These are phyloP conservation scores for Diplodus sargus DNA, from an alignment of 2,797 vertebrate genomes.

Conservation along the genomic window DNA sequence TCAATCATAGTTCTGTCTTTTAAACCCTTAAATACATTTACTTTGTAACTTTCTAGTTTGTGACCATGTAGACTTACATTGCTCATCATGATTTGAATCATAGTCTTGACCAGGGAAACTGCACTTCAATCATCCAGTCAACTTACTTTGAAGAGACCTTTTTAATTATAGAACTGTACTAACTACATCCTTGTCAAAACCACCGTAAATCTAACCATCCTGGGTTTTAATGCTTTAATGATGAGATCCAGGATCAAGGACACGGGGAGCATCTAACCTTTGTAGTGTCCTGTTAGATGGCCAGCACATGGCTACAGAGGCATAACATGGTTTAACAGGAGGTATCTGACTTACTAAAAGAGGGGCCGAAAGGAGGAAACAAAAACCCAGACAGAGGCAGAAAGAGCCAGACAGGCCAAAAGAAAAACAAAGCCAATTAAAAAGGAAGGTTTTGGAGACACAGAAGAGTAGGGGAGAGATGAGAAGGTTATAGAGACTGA, in stretches of 20 bases:
- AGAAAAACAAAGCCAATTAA: constrained; percentile 66
- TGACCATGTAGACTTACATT: too few species aligned
- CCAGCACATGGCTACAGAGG: constrained; percentile 19
- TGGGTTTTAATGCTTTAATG: constrained; percentile 38
- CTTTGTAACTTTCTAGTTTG: too few species aligned
- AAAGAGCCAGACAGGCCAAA: constrained; percentile 36
- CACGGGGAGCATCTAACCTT: constrained; percentile 10
- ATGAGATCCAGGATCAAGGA: constrained; percentile 47
- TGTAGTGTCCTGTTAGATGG: constrained; percentile 34
- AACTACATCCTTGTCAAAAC: constrained; percentile 11
- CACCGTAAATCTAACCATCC: constrained; percentile 14
- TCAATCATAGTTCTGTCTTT: too few species aligned
- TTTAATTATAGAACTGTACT: neutral
- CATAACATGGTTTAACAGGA: constrained; percentile 52
- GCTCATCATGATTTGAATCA: neutral
- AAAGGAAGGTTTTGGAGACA: constrained; percentile 40
- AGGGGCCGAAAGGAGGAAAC: neutral
- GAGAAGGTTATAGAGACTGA: constrained; percentile 48
- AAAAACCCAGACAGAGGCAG: constrained; percentile 34
- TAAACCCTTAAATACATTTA: too few species aligned
- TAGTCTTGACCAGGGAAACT: neutral
- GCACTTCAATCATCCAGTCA: neutral
- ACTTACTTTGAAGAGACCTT: constrained; percentile 8
- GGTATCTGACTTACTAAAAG: constrained; percentile 21
- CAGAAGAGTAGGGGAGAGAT: constrained; percentile 20